Conservation (phyloP, 2,797 vertebrate species). For the Argentina silus region DNA sequence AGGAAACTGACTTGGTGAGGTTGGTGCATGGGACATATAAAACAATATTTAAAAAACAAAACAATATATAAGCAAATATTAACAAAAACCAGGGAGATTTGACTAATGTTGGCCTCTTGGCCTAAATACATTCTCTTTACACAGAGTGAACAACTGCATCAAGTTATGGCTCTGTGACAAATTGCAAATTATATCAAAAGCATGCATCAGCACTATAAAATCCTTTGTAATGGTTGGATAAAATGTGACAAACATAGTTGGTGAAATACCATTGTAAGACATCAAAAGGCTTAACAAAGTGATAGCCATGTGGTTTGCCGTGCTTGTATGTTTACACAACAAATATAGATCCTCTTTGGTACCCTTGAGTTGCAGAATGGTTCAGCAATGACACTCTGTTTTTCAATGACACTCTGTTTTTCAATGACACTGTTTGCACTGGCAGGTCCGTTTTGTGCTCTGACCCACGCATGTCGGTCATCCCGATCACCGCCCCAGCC, state of each 20-base stretch:
- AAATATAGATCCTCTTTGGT: neutral
- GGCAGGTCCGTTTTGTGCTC: constrained; percentile 86
- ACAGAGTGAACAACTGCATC: too few species aligned
- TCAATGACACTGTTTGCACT: constrained; percentile 26
- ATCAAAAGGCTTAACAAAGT: neutral
- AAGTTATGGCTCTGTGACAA: too few species aligned
- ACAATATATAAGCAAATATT: too few species aligned
- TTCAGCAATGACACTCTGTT: neutral
- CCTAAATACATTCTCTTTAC: too few species aligned
- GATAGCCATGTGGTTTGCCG: neutral
- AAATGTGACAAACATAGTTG: neutral
- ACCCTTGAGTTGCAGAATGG: neutral
- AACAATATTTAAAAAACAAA: too few species aligned
- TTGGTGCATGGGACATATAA: too few species aligned
- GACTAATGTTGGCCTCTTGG: too few species aligned
- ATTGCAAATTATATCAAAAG: too few species aligned
- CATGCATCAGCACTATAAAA: neutral
- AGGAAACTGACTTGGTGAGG: too few species aligned
- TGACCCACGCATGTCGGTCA: constrained; percentile 83
- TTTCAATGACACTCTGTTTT: neutral
- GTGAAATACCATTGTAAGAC: neutral
- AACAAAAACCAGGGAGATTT: neutral
- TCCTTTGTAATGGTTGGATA: neutral
- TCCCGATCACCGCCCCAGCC: constrained; percentile 86
- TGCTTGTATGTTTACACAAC: neutral